Evolutionary conservation across 2,888 invertebrate species (phyloP).

Genomic region (Pterostichus niger): DNA sequence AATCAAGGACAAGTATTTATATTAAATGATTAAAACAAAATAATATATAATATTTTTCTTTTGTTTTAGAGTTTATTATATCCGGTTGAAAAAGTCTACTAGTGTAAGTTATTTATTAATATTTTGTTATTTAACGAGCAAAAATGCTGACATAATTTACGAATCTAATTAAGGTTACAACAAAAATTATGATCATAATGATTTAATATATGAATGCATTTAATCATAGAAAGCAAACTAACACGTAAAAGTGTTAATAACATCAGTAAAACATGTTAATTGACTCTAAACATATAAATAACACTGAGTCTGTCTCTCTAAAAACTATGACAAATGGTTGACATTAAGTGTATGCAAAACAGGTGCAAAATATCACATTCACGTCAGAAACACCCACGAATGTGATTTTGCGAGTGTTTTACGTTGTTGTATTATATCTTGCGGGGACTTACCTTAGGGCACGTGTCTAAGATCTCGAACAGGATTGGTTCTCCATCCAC

Average conservation of each 20-base stretch:
- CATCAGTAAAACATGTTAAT: conserved; percentile 4
- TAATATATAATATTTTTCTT: too few species aligned
- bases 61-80: too few species aligned
- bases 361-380: conserved; percentile 54
- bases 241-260: conserved; percentile 24
- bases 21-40: neutral
- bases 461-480: conserved; percentile 94
- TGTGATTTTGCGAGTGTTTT: neutral
- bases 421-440: neutral
- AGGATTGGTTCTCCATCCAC: conserved; percentile 93
- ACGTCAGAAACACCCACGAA: conserved; percentile 53
- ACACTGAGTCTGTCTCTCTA: neutral
- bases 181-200: neutral
- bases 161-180: neutral
- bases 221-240: neutral
- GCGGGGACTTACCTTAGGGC: conserved; percentile 84
- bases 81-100: too few species aligned
- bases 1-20: neutral
- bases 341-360: conserved; percentile 50
- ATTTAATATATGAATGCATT: neutral
- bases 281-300: conserved; percentile 51
- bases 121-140: too few species aligned
- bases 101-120: too few species aligned
- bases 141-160: neutral
- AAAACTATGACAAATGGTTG: conserved; percentile 38